Base-by-base conservation (phyloP, 2,113 vertebrate genomes). In the Zapus hudsonius region DNA sequence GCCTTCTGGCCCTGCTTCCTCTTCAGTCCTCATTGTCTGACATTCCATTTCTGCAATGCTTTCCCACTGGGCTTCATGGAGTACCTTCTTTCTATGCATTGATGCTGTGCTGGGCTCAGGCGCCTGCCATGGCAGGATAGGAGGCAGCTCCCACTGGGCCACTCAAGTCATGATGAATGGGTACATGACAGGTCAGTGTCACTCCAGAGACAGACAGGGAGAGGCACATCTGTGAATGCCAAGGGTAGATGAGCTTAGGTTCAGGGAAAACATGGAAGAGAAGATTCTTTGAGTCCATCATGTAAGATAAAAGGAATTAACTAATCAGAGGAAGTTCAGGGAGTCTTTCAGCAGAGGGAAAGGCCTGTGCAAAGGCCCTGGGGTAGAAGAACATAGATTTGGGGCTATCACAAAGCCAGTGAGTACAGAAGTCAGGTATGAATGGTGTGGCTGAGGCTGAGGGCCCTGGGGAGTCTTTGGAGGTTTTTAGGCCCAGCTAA, bases 81-180 rank as follows among this genome's bases (percentile, higher is more conserved):
- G 19, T 20, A 40, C 64, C 38, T 31, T 20, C 16, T 38, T 27
- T 16, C 16, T 38, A 5, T 9, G 27, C 3, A 0, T 17, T 10
- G 64, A 6, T 27, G 22, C 38, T 10, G 27, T 5, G 11, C 57
- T 15, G 19, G 16, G n/a, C 20, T 63, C 47, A n/a, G n/a, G 19
- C 69, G 44, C n/a, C 5, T 1, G 1, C 2, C 1, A 17, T 7
- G 7, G 13, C 5, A 11, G n/a, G 25, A 27, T 1, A 9, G 55
- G 22, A 38, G 19, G 3, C 33, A 70, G 29, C 33, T 33, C 40
- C 36, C 44, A 11, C n/a, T 1, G 22, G 40, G 33, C 33, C n/a
- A 47, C 15, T 16, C 15, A 1, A 38, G 16, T 20, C 47, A 5
- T 13, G 17, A 84, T 12, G 47, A 20, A 29, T 61, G 15, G 10